Evolutionary conservation across 2,113 vertebrate genomes (phyloP), one percentile per base, ranked within the genome.

Genomic region (Butastur rufipennis): DNA sequence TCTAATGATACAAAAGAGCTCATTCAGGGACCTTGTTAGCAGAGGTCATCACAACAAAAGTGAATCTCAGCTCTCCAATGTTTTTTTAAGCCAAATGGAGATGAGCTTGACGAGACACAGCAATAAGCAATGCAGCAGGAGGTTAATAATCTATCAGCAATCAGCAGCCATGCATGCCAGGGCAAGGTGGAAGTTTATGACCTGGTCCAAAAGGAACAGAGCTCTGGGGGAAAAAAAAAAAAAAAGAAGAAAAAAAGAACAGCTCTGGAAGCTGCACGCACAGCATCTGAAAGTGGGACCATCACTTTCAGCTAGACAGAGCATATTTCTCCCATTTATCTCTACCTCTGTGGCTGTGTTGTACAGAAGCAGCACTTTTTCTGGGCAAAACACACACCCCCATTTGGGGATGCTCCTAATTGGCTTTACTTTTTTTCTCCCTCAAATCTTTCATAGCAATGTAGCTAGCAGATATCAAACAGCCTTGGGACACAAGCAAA

Each of bases 11-110:
- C 78, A 66, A 43, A 93, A 90, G 74, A 93, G 62, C 74, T 95
- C 8, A 0, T 88, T 94, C 59, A 40, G 87, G 62, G 85, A 85
- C 85, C 81, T 95, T 90, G 92, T 96, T 96, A 97, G 87, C 71
- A 94, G 84, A 96, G 92, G 71, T 92, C 92, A 92, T 68, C 29
- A 55, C 74, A 82, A 85, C 84, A 93, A 86, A 93, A 83, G 55
- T 6, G 42, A 75, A 70, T 73, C 58, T 62, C 86, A 78, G 36
- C 58, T 93, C 82, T 66, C 26, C 0, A 0, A 70, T 77, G 32
- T 32, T 78, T 86, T 81, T 86, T 92, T 47, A 93, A 90, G 91
- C 59, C 75, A 95, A 94, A 88, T 50, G 17, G 59, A 84, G 72
- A 93, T 81, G 45, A 92, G 72, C 22, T 78, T 86, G 93, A 95